A percentile compares a stretch with the other conserved stretches of the same genome.
These are phyloP conservation scores for Carcina quercana DNA, from an alignment of 2,888 invertebrate species.

Conservation along the genomic window DNA sequence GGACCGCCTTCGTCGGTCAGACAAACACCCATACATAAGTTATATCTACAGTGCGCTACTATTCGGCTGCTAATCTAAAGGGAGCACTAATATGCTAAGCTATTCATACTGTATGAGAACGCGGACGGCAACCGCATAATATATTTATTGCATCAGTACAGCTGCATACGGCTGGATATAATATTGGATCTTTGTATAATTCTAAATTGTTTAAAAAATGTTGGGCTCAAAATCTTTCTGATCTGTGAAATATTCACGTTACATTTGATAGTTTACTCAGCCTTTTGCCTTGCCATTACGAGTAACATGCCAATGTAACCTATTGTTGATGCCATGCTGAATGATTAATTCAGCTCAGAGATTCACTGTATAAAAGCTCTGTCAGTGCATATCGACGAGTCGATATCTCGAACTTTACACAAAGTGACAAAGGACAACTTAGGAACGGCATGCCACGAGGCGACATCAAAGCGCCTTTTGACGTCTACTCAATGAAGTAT, in stretches of 20 bases:
- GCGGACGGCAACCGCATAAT: conserved; percentile 28
- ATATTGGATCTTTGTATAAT: too few species aligned
- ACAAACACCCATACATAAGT: conserved; percentile 49
- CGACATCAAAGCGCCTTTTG: conserved; percentile 48
- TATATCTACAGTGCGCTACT: conserved; percentile 39
- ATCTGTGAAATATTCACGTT: too few species aligned
- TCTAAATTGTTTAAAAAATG: too few species aligned
- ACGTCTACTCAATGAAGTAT: conserved; percentile 39
- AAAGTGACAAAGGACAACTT: conserved; percentile 56
- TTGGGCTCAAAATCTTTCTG: too few species aligned
- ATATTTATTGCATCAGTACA: conserved; percentile 43
- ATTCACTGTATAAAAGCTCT: conserved; percentile 53
- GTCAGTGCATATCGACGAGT: conserved; percentile 50
- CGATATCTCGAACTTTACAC: conserved; percentile 65
- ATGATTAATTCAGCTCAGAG: conserved; percentile 33
- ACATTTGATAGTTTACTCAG: too few species aligned
- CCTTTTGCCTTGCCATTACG: too few species aligned
- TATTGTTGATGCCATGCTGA: too few species aligned
- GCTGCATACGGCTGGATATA: too few species aligned
- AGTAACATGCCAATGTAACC: too few species aligned
- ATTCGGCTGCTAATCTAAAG: conserved; percentile 48
- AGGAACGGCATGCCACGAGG: conserved; percentile 35
- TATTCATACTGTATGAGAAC: conserved; percentile 45
- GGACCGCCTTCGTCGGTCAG: conserved; percentile 32
- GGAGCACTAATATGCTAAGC: conserved; percentile 42